A percentile compares a stretch with the other conserved stretches of the same genome.
These are phyloP conservation scores for Platyrinchus mystaceus DNA, from an alignment of 2,797 vertebrate genomes.

Conservation along the genomic window DNA sequence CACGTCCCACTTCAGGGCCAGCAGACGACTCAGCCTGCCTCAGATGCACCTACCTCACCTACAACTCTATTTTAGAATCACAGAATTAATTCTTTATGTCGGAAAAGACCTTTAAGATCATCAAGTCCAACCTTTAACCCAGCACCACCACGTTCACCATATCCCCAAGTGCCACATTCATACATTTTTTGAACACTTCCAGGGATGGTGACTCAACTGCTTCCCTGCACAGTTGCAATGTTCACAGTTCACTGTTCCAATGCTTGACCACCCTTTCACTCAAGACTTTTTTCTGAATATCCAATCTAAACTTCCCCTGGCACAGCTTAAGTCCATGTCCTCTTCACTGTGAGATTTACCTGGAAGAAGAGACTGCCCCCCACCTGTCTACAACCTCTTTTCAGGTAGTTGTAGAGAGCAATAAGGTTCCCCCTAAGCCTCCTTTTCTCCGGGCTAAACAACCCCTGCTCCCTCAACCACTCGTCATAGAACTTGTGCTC, in stretches of 20 bases:
- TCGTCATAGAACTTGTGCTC: background rate
- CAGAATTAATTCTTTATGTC: background rate
- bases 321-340: background rate
- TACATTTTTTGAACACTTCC: background rate
- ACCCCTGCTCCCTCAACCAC: fast-evolving
- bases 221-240: background rate
- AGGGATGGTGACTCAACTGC: too few species aligned
- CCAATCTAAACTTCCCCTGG: background rate
- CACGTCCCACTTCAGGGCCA: background rate
- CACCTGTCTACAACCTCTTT: too few species aligned
- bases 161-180: background rate
- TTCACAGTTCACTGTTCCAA: background rate
- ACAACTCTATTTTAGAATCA: background rate
- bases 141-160: background rate
- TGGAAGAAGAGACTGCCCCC: background rate
- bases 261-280: background rate
- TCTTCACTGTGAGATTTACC: background rate
- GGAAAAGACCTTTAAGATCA: background rate
- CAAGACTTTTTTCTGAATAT: too few species aligned
- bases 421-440: fast-evolving
- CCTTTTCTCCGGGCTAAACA: background rate
- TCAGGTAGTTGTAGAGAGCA: background rate
- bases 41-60: background rate
- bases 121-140: fast-evolving
- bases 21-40: fast-evolving